A percentile compares a stretch with the other conserved stretches of the same genome.
Evolutionary conservation across 2,113 vertebrate species (phyloP).

Genomic region (Polypterus senegalus): DNA sequence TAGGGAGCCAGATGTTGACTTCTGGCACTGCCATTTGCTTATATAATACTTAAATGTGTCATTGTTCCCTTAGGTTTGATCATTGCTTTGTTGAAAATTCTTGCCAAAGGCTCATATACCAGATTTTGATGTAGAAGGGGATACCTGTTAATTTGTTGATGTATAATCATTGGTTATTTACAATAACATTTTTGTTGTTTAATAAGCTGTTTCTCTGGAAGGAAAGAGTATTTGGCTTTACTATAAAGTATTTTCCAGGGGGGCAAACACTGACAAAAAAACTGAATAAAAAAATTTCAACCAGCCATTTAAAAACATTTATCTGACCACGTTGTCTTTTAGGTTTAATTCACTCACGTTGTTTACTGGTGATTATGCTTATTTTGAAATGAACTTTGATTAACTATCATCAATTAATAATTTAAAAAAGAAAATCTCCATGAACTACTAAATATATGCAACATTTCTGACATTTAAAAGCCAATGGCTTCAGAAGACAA

Average conservation of each 20-base stretch:
- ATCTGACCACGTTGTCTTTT: too few species aligned
- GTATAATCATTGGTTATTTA: constrained; percentile 69
- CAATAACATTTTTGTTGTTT: too few species aligned
- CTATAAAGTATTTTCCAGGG: too few species aligned
- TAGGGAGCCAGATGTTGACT: constrained; percentile 58
- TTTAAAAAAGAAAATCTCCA: neutral
- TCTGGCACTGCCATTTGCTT: constrained; percentile 38
- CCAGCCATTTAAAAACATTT: too few species aligned
- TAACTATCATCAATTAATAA: neutral
- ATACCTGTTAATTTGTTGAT: constrained; percentile 45
- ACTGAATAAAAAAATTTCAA: too few species aligned
- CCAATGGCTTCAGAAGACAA: neutral
- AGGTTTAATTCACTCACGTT: too few species aligned
- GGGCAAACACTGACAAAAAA: too few species aligned
- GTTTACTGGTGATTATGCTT: neutral
- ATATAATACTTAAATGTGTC: constrained; percentile 36
- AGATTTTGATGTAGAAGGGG: constrained; percentile 12
- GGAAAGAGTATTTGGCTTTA: too few species aligned
- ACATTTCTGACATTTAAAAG: neutral
- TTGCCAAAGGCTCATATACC: constrained; percentile 8
- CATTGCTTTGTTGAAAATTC: constrained; percentile 6
- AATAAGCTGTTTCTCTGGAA: too few species aligned
- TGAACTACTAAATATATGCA: neutral
- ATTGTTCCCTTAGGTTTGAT: constrained; percentile 40
- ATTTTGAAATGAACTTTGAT: neutral